These are phyloP conservation scores for Capra hircus DNA, from an alignment of 2,113 vertebrate genomes.

Conservation along the genomic window DNA sequence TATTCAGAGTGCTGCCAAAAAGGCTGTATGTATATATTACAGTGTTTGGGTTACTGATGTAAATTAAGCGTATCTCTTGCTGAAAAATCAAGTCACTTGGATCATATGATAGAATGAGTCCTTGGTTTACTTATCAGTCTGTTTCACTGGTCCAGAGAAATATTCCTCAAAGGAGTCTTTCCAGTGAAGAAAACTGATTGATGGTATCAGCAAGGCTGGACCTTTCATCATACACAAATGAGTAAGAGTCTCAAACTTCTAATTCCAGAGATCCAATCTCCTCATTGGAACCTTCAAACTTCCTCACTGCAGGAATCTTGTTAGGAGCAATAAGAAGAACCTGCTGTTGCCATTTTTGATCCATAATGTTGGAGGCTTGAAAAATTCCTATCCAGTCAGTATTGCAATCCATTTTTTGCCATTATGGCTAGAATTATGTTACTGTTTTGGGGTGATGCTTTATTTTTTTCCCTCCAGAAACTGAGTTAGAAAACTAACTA, in stretches of 20 bases:
- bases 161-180: neutral
- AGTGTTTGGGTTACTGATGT: neutral
- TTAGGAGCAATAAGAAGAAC: neutral
- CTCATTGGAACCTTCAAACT: conserved; percentile 6
- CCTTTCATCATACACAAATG: conserved; percentile 11
- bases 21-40: neutral
- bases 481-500: conserved; percentile 14
- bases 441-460: neutral
- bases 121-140: neutral
- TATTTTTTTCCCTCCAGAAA: neutral
- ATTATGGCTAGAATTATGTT: neutral
- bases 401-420: neutral
- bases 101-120: neutral
- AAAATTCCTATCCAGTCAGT: neutral
- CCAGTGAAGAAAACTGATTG: neutral
- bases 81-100: conserved; percentile 13
- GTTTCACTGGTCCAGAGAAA: conserved; percentile 14
- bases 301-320: neutral
- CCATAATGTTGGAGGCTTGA: conserved; percentile 6
- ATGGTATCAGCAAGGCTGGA: neutral
- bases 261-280: neutral
- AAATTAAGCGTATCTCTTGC: neutral
- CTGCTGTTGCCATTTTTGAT: conserved; percentile 5
- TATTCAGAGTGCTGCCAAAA: neutral
- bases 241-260: neutral